These are phyloP conservation scores for Mormyrops attenuatus DNA, from an alignment of 2,797 vertebrate species.

Conservation along the genomic window DNA sequence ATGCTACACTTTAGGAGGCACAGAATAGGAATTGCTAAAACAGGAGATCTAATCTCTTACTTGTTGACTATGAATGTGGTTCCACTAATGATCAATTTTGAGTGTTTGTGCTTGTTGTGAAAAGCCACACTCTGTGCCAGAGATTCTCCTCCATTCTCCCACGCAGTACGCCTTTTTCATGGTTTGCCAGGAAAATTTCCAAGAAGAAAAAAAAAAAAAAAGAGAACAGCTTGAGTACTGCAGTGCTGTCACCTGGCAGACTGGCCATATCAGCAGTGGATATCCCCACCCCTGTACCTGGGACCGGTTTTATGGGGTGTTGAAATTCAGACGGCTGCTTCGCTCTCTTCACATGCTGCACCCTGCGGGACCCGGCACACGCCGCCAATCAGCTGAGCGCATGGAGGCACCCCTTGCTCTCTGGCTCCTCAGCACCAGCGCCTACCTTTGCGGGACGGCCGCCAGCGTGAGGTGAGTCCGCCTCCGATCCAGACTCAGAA, in stretches of 20 bases:
- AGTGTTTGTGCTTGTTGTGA: background rate
- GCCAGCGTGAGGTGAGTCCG: constrained; percentile 47
- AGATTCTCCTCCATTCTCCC: background rate
- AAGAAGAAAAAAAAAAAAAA: background rate
- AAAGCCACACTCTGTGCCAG: background rate
- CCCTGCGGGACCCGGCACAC: background rate
- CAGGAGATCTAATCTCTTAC: background rate
- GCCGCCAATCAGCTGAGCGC: background rate
- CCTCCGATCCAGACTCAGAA: background rate
- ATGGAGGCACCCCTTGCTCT: constrained; percentile 43
- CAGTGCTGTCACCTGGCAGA: background rate
- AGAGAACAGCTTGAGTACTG: background rate
- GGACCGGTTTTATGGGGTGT: background rate
- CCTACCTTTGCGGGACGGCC: constrained; percentile 28
- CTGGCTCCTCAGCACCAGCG: constrained; percentile 43
- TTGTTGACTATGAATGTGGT: background rate
- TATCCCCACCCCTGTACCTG: background rate
- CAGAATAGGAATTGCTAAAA: background rate
- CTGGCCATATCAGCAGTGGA: background rate
- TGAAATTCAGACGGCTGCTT: background rate
- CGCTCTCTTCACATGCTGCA: background rate
- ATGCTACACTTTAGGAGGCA: background rate
- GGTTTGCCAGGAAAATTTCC: background rate
- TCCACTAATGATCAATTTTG: background rate
- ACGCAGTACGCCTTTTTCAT: background rate